Percentiles rank a stretch among this genome's conserved stretches.
phyloP scores from a whole-genome alignment of 2,888 invertebrate species.

The Himalopsyche kuldschensis region DNA sequence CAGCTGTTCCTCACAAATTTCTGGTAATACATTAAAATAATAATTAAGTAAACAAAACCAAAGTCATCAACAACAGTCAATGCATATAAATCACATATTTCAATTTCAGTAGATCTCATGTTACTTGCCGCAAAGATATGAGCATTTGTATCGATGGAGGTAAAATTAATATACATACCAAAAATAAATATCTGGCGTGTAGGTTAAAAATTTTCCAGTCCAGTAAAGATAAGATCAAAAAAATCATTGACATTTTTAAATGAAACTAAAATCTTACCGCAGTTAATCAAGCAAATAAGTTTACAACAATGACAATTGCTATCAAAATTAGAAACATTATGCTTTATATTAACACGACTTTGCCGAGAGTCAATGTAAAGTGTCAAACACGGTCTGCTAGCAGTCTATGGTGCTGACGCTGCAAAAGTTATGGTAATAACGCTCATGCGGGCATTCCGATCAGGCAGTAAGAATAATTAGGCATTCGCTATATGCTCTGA shows the following conservation, averaged over 20 bases:
- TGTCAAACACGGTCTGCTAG: not conserved
- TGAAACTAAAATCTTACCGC: no score
- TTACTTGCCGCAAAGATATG: no score
- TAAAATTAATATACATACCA: no score
- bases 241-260: no score
- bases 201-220: no score
- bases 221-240: no score
- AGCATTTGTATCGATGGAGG: no score
- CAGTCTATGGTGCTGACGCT: not conserved
- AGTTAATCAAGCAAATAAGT: no score
- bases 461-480: constrained; percentile 16
- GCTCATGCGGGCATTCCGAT: not conserved
- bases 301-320: no score
- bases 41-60: not conserved
- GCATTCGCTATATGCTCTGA: not conserved
- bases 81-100: not conserved
- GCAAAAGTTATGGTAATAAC: not conserved
- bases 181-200: no score
- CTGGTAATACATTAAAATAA: not conserved
- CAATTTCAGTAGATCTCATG: no score
- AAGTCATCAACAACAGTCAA: not conserved
- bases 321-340: not conserved
- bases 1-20: not conserved
- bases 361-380: not conserved
- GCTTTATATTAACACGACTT: not conserved